phyloP scores from a whole-genome alignment of 2,113 vertebrate genomes.

The Amblyopsis rosae region DNA sequence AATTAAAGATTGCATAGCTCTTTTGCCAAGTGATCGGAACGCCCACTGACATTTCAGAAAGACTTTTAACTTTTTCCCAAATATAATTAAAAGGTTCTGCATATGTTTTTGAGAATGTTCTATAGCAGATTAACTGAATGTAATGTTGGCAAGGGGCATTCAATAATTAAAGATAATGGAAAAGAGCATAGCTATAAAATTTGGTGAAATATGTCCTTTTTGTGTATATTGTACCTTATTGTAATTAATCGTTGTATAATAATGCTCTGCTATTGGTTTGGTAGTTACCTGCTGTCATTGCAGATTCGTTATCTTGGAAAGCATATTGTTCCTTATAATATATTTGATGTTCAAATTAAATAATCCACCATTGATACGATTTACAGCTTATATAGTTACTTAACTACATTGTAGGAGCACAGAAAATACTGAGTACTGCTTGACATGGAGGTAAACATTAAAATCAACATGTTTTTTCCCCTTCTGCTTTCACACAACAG shows the following conservation, averaged over 20 bases:
- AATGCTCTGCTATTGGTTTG: too few relatives aligned
- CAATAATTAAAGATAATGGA: background rate
- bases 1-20: conserved; percentile 53
- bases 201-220: too few relatives aligned
- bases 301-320: too few relatives aligned
- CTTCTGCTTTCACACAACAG: background rate
- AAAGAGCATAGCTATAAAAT: too few relatives aligned
- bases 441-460: background rate
- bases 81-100: background rate
- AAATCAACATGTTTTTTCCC: background rate
- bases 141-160: conserved; percentile 5
- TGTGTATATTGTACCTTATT: too few relatives aligned
- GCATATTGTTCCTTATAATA: too few relatives aligned
- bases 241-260: too few relatives aligned
- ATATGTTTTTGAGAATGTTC: conserved; percentile 41
- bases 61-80: conserved; percentile 28
- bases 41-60: conserved; percentile 52
- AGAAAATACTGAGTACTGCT: background rate
- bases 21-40: conserved; percentile 42
- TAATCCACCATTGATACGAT: too few relatives aligned
- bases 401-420: too few relatives aligned
- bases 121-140: conserved; percentile 30
- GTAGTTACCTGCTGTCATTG: too few relatives aligned
- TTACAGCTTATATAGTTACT: too few relatives aligned
- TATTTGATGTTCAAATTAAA: too few relatives aligned